Evolutionary conservation across 2,113 vertebrate species (phyloP).

Genomic region (Corvus moneduloides): DNA sequence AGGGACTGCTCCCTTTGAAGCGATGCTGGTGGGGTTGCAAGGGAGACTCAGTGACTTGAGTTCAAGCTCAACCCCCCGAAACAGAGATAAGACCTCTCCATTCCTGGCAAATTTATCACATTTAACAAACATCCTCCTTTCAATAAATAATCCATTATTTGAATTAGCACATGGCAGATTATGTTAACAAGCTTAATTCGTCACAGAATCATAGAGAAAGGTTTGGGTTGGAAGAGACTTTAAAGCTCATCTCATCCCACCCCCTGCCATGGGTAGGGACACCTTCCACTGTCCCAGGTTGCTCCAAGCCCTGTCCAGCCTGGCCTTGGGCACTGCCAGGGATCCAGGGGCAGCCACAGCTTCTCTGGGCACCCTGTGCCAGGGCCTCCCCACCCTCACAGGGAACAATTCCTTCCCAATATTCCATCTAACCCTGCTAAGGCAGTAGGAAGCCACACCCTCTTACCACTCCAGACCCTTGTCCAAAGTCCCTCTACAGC

Average conservation of each 20-base stretch:
- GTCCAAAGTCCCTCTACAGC: not conserved
- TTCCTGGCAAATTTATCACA: conserved; percentile 16
- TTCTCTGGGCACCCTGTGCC: not conserved
- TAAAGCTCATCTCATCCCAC: not conserved
- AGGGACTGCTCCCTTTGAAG: conserved; percentile 5
- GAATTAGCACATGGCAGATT: conserved; percentile 57
- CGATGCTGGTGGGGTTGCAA: not conserved
- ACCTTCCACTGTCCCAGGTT: not conserved
- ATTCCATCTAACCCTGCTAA: too few species aligned
- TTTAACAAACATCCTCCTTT: conserved; percentile 56
- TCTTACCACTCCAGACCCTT: not conserved
- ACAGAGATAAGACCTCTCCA: not conserved
- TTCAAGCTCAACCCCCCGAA: not conserved
- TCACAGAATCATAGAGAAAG: not conserved
- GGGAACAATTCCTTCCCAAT: not conserved
- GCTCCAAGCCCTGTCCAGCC: rapidly evolving
- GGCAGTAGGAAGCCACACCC: not conserved
- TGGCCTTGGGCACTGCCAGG: not conserved
- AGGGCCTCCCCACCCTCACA: rapidly evolving
- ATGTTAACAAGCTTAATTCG: conserved; percentile 69
- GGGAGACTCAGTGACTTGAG: not conserved
- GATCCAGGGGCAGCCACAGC: not conserved
- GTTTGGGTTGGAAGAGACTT: not conserved
- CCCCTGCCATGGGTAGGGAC: not conserved
- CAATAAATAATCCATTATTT: conserved; percentile 44